Evolutionary conservation across 2,888 invertebrate genomes (phyloP).

Genomic region (Dryomyza anilis): DNA sequence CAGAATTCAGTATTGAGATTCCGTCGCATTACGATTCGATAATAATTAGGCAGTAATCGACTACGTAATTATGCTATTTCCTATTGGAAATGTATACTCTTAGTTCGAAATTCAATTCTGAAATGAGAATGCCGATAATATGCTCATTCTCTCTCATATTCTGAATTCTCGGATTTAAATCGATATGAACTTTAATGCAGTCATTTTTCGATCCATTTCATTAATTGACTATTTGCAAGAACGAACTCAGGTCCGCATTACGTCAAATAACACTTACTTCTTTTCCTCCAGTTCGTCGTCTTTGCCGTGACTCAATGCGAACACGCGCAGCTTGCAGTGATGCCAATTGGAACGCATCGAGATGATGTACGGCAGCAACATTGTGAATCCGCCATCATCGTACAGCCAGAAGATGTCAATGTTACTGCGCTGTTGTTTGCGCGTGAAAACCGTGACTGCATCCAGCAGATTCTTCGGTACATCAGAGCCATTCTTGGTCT

Average conservation of each 20-base stretch:
- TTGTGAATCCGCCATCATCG: conserved; percentile 83
- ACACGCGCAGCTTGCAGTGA: conserved; percentile 78
- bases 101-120: too few relatives aligned
- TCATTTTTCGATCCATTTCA: background rate
- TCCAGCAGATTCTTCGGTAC: conserved; percentile 71
- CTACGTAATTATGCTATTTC: too few relatives aligned
- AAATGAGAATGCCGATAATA: too few relatives aligned
- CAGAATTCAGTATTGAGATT: too few relatives aligned
- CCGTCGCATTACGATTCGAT: too few relatives aligned
- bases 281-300: conserved; percentile 82
- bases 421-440: conserved; percentile 78
- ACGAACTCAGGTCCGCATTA: background rate
- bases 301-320: conserved; percentile 80
- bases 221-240: background rate
- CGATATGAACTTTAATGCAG: too few relatives aligned
- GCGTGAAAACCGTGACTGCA: conserved; percentile 76
- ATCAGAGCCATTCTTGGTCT: conserved; percentile 66
- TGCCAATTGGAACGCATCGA: conserved; percentile 79
- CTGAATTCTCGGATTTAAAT: too few relatives aligned
- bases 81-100: too few relatives aligned
- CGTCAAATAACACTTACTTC: conserved; percentile 68
- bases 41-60: too few relatives aligned
- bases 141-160: too few relatives aligned
- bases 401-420: conserved; percentile 98
- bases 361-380: conserved; percentile 84